Evolutionary conservation across 2,888 invertebrate genomes (phyloP).

Genomic region (Andrena chrysosceles): DNA sequence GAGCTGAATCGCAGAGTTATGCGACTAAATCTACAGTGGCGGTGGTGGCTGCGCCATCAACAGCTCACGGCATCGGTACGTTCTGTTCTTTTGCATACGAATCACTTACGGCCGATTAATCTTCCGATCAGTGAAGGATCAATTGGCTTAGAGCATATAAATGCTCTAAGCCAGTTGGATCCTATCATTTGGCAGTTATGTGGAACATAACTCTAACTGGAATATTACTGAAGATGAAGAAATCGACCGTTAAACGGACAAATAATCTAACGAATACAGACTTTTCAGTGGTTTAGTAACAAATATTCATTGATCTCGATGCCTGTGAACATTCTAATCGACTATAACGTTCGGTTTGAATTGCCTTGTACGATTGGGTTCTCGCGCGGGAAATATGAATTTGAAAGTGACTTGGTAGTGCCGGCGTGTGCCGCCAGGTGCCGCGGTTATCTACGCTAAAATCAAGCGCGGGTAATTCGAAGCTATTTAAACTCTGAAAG

Average conservation of each 20-base stretch:
- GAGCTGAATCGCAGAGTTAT: conserved; percentile 74
- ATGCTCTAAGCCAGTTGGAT: too few species aligned
- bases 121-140: too few species aligned
- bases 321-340: background rate
- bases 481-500: background rate
- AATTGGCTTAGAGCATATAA: too few species aligned
- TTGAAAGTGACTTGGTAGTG: conserved; percentile 2
- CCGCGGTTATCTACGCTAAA: background rate
- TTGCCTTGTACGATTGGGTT: background rate
- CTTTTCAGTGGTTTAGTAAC: background rate
- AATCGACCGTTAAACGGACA: background rate
- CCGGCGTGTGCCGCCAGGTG: background rate
- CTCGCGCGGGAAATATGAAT: conserved; percentile 12
- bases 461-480: too few species aligned
- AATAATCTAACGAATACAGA: background rate
- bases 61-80: conserved; percentile 73
- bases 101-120: too few species aligned
- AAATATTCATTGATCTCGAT: background rate
- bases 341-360: background rate
- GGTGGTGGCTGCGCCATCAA: conserved; percentile 45
- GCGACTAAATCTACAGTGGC: conserved; percentile 52
- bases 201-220: too few species aligned
- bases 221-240: too few species aligned
- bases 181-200: too few species aligned
- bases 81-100: background rate